These are phyloP conservation scores for Mesorhabditis spiculigera DNA, from an alignment of 2,888 invertebrate species.

Conservation along the genomic window DNA sequence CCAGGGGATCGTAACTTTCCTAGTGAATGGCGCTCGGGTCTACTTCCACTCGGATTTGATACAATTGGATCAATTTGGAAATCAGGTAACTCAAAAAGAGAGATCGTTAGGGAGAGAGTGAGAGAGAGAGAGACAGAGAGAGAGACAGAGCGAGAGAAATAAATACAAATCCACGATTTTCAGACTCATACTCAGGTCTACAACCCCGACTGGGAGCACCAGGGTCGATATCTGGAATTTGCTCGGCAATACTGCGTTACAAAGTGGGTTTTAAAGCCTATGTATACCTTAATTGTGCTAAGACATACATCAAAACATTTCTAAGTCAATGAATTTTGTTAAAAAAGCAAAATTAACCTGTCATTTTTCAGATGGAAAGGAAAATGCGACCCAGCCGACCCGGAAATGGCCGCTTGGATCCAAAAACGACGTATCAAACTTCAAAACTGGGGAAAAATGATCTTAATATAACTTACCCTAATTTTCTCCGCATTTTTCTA, in stretches of 20 bases:
- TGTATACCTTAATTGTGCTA: conserved; percentile 7
- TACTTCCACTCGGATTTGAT: conserved; percentile 61
- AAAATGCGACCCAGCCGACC: conserved; percentile 48
- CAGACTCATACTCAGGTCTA: conserved; percentile 22
- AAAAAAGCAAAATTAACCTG: not conserved
- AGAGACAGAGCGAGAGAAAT: no score
- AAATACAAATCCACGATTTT: not conserved
- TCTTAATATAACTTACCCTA: conserved; percentile 30
- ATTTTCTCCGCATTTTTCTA: not conserved
- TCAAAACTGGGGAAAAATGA: conserved; percentile 49
- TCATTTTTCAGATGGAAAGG: conserved; percentile 41
- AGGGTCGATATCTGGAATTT: conserved; percentile 49
- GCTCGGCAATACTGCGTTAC: conserved; percentile 44
- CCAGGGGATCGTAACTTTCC: conserved; percentile 86
- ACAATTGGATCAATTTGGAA: conserved; percentile 14
- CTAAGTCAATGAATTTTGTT: conserved; percentile 1
- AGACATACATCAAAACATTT: not conserved
- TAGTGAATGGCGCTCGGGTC: conserved; percentile 76
- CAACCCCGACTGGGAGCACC: conserved; percentile 46
- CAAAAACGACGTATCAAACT: conserved; percentile 40
- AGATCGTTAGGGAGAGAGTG: no score
- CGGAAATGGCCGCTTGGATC: conserved; percentile 50
- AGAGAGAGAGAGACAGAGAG: no score
- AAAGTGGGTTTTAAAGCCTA: conserved; percentile 28
- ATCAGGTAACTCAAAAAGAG: not conserved